phyloP scores from a whole-genome alignment of 2,888 invertebrate species.

The Tenodera sinensis region DNA sequence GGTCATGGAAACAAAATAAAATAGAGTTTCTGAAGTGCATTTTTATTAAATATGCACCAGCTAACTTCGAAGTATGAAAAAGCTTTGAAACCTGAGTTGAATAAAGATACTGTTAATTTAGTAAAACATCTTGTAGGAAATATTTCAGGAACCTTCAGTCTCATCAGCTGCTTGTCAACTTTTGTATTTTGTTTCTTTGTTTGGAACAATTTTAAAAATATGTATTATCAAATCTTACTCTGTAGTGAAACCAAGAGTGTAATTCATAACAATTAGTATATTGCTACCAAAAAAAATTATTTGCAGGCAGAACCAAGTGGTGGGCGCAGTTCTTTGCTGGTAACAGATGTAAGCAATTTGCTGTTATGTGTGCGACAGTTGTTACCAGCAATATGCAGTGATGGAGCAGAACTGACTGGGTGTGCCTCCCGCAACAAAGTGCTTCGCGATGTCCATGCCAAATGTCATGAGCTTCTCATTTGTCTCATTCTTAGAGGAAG shows the following conservation, averaged over 20 bases:
- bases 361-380: constrained; percentile 71
- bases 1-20: no score
- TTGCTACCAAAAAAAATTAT: neutral
- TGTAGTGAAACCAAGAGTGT: constrained; percentile 22
- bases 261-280: neutral
- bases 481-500: constrained; percentile 72
- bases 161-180: no score
- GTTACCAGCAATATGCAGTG: constrained; percentile 63
- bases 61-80: no score
- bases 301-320: constrained; percentile 61
- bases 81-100: no score
- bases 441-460: constrained; percentile 76
- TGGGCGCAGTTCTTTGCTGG: constrained; percentile 55
- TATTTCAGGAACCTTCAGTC: no score
- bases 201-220: no score
- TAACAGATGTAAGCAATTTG: constrained; percentile 73
- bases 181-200: no score
- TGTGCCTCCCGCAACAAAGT: constrained; percentile 49
- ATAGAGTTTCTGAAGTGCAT: no score
- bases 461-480: constrained; percentile 73
- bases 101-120: no score
- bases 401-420: constrained; percentile 45
- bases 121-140: no score
- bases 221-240: no score
- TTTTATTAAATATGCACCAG: no score